Percentiles rank a stretch among this genome's conserved stretches.
Conservation (phyloP, 92 coral and sea anemone genomes). For the Heteractis magnifica region DNA sequence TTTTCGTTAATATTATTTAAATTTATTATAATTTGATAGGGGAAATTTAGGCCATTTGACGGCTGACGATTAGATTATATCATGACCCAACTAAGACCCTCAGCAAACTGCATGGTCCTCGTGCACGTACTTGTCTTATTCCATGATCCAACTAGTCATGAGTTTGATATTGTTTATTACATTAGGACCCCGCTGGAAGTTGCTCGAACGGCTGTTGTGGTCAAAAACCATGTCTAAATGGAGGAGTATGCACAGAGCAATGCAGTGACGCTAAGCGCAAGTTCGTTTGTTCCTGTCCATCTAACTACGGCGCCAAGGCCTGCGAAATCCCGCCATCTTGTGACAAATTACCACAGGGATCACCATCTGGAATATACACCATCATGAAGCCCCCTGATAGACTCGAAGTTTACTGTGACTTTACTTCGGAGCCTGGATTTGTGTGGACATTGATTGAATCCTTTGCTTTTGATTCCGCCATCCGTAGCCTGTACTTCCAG, state of each 20-base stretch:
- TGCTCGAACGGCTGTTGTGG: background rate
- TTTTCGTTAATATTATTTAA: too few species aligned
- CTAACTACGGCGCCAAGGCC: background rate
- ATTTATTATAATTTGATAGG: too few species aligned
- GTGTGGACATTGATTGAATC: slow-evolving; percentile 37
- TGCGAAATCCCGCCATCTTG: background rate
- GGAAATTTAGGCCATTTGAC: too few species aligned
- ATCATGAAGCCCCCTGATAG: background rate
- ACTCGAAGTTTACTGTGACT: slow-evolving; percentile 39
- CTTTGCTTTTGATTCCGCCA: slow-evolving; percentile 17
- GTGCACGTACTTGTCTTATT: background rate
- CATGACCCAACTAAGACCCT: too few species aligned
- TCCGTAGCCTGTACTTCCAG: background rate
- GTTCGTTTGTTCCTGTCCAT: background rate
- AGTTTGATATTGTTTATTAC: background rate
- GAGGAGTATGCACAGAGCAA: background rate
- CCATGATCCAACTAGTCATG: background rate
- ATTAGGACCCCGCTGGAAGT: background rate
- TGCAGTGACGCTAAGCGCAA: background rate
- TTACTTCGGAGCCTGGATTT: slow-evolving; percentile 6
- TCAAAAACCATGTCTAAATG: background rate
- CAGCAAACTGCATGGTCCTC: background rate
- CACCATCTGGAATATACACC: background rate
- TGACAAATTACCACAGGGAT: background rate
- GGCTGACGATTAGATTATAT: too few species aligned